A percentile compares a stretch with the other conserved stretches of the same genome.
Conservation (phyloP, 2,797 vertebrate species). For the Psittacula echo region DNA sequence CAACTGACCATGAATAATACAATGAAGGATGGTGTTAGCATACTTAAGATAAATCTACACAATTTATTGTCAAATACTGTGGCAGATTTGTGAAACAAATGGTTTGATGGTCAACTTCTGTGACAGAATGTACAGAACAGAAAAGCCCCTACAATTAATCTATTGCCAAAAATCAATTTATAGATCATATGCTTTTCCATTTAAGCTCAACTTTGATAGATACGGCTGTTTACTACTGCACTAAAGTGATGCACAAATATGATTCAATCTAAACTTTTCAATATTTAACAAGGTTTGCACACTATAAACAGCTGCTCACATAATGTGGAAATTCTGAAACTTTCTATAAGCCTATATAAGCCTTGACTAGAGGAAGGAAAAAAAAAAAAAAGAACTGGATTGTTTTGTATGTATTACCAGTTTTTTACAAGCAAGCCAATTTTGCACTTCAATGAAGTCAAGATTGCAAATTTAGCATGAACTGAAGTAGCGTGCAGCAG, state of each 20-base stretch:
- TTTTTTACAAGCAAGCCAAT: conserved; percentile 75
- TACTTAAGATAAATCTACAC: conserved; percentile 3
- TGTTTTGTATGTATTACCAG: conserved; percentile 72
- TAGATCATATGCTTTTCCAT: neutral
- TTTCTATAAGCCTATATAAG: conserved; percentile 63
- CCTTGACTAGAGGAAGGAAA: conserved; percentile 46
- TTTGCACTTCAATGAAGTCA: conserved; percentile 76
- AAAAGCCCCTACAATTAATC: neutral
- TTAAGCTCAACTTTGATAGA: conserved; percentile 4
- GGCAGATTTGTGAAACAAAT: neutral
- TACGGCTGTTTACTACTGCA: neutral
- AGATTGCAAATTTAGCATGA: conserved; percentile 76
- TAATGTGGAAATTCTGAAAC: conserved; percentile 54
- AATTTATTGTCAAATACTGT: conserved; percentile 10
- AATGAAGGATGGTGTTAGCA: conserved; percentile 5
- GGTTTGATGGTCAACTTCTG: neutral
- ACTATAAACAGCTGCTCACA: conserved; percentile 68
- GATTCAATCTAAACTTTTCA: conserved; percentile 35
- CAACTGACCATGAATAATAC: conserved; percentile 13
- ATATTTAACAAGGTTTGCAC: conserved; percentile 60
- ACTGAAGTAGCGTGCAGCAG: conserved; percentile 62
- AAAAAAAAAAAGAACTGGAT: conserved; percentile 63
- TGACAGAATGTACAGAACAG: neutral
- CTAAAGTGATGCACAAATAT: conserved; percentile 13
- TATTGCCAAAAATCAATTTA: neutral